These are phyloP conservation scores for Panagrolaimus sp. DNA, from an alignment of 1,140 invertebrate genomes.

Conservation along the genomic window DNA sequence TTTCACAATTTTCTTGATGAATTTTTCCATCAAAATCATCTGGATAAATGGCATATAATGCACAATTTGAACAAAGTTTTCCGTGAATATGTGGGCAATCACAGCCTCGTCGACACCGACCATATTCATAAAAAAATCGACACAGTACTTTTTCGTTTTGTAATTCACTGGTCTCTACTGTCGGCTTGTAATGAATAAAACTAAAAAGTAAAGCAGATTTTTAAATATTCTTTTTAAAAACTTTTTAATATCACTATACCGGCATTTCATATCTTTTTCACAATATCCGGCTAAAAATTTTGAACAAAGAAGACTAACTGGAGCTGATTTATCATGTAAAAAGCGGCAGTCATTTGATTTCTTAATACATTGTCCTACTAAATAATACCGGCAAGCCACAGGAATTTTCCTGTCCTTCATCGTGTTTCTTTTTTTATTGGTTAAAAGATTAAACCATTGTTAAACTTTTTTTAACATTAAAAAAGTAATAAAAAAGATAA, in stretches of 20 bases:
- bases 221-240: neutral
- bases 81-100: slow-evolving; percentile 2
- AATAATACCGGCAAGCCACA: slow-evolving; percentile 7
- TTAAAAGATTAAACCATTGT: too few relatives aligned
- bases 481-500: too few relatives aligned
- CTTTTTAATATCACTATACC: neutral
- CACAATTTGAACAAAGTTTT: neutral
- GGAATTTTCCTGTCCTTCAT: neutral
- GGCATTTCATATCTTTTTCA: neutral
- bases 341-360: neutral
- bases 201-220: neutral
- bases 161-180: neutral
- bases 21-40: neutral
- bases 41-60: slow-evolving; percentile 5
- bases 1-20: neutral
- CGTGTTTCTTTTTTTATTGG: too few relatives aligned
- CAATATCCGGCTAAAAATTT: neutral
- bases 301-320: neutral
- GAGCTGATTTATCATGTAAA: slow-evolving; percentile 10
- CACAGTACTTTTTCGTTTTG: neutral
- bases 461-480: too few relatives aligned
- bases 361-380: neutral
- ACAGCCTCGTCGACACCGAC: neutral
- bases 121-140: slow-evolving; percentile 8
- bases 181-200: slow-evolving; percentile 1